Conservation (phyloP, 2,797 vertebrate genomes). For the Trachurus trachurus region DNA sequence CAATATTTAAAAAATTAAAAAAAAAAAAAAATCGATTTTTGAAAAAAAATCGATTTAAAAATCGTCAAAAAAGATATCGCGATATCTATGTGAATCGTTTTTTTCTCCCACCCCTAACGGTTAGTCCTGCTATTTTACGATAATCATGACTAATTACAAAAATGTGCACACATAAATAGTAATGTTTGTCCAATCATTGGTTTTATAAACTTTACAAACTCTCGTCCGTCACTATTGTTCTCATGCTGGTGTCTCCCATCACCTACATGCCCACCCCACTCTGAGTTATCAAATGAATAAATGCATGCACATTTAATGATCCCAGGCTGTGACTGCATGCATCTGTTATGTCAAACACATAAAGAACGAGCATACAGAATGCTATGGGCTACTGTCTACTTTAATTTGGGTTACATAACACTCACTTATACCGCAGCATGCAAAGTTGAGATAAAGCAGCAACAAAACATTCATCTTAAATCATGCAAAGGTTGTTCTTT, state of each 20-base stretch:
- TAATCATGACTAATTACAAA: too few relatives aligned
- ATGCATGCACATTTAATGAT: neutral
- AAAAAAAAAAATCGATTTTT: too few relatives aligned
- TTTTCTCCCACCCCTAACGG: too few relatives aligned
- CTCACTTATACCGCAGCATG: neutral
- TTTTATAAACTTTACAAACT: too few relatives aligned
- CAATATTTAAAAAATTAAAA: too few relatives aligned
- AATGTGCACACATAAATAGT: too few relatives aligned
- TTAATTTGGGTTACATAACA: neutral
- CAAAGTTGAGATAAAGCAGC: slow-evolving; percentile 11
- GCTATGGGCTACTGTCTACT: neutral
- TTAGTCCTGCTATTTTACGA: too few relatives aligned
- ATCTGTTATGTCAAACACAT: slow-evolving; percentile 7
- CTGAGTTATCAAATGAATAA: neutral
- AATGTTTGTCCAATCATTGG: too few relatives aligned
- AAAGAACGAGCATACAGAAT: neutral
- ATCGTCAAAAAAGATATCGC: too few relatives aligned
- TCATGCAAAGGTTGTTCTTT: slow-evolving; percentile 34
- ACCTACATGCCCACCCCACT: neutral
- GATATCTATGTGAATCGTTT: too few relatives aligned
- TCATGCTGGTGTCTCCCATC: neutral
- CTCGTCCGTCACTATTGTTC: too few relatives aligned
- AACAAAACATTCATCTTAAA: slow-evolving; percentile 30
- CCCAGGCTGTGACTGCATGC: neutral
- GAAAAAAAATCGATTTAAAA: too few relatives aligned